Evolutionary conservation across 2,797 vertebrate genomes (phyloP).

Genomic region (Sorex maritimensis): DNA sequence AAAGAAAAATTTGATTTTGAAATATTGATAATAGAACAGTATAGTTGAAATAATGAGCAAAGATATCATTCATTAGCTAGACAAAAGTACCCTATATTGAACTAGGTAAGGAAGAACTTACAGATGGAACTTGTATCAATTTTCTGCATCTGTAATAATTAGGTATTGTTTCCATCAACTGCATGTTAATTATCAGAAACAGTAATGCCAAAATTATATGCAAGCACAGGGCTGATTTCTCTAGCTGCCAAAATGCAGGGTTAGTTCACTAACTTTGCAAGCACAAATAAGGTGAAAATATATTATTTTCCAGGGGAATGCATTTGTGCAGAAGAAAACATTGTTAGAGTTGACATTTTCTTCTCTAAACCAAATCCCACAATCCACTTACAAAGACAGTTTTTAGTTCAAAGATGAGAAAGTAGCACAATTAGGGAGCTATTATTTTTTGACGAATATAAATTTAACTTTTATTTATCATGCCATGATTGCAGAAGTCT

Average conservation of each 20-base stretch:
- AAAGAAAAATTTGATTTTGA: background rate
- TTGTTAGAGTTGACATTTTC: background rate
- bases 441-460: conserved; percentile 17
- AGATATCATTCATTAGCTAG: background rate
- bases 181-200: background rate
- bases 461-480: background rate
- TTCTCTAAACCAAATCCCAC: background rate
- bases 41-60: background rate
- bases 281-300: background rate
- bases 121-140: background rate
- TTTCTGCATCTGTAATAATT: background rate
- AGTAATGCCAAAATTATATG: too few relatives aligned
- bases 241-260: background rate
- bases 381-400: background rate
- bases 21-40: background rate
- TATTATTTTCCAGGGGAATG: background rate
- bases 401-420: conserved; percentile 11
- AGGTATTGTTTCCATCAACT: background rate
- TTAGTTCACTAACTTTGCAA: background rate
- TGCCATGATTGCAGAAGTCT: background rate
- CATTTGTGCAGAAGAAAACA: conserved; percentile 3
- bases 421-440: background rate
- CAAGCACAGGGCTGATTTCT: fast-evolving
- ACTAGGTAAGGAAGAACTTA: background rate
- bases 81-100: background rate